Evolutionary conservation across 23 tunicate species (phyloP).

Genomic region (Ascidia mentula): DNA sequence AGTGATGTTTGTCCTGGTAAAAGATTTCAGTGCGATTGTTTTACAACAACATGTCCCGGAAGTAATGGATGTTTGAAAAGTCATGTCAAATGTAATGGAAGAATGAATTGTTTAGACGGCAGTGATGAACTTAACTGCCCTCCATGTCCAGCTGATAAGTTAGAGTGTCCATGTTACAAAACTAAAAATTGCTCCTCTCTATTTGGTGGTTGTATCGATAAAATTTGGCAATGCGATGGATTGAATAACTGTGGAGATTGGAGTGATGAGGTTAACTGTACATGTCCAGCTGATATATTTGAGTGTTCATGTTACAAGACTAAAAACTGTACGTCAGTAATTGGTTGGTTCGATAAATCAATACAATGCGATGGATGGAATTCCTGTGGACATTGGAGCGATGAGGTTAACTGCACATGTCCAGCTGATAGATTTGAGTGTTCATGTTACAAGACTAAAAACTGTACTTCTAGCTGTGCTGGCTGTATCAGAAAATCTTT

Average conservation of each 20-base stretch:
- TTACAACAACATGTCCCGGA: not conserved
- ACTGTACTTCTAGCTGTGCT: not conserved
- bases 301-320: not conserved
- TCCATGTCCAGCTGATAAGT: conserved; percentile 10
- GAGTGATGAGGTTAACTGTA: not conserved
- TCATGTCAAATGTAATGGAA: not conserved
- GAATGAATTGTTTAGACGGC: not conserved
- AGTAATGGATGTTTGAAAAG: not conserved
- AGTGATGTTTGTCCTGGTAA: not conserved
- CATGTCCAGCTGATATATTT: not conserved
- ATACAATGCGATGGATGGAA: not conserved
- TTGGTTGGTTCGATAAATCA: not conserved
- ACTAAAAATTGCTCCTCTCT: not conserved
- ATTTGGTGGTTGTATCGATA: not conserved
- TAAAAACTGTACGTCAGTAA: not conserved
- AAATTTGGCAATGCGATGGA: not conserved
- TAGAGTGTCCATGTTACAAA: not conserved
- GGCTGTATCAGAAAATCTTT: not conserved
- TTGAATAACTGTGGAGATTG: not conserved
- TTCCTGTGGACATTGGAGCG: not conserved
- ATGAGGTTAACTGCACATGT: conserved; percentile 9
- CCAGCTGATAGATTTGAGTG: not conserved
- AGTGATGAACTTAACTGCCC: conserved; percentile 1
- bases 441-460: not conserved
- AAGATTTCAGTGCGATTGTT: conserved; percentile 1